These are phyloP conservation scores for Macrosiphum euphorbiae DNA, from an alignment of 2,888 invertebrate genomes.

Conservation along the genomic window DNA sequence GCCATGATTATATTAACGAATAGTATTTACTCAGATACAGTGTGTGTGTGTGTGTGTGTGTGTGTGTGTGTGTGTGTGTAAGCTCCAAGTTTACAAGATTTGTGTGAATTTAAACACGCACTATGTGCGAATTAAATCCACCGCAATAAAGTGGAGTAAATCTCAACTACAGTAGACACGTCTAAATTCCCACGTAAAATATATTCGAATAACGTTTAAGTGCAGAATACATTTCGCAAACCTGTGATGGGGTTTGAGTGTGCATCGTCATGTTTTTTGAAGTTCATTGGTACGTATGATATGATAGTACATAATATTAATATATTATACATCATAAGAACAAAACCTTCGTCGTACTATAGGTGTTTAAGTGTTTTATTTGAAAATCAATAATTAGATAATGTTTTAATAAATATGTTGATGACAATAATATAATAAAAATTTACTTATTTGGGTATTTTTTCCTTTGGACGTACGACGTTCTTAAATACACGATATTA, in stretches of 20 bases:
- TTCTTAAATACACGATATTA: not conserved
- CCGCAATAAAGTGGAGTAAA: not conserved
- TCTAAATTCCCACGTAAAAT: not conserved
- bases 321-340: not conserved
- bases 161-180: not conserved
- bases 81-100: not conserved
- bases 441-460: not conserved
- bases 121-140: slow-evolving; percentile 1
- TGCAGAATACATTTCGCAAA: not conserved
- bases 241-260: not conserved
- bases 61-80: not conserved
- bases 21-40: not conserved
- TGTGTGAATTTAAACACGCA: slow-evolving; percentile 10
- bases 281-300: too few relatives aligned
- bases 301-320: not conserved
- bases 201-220: not conserved
- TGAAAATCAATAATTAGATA: not conserved
- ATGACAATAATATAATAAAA: not conserved
- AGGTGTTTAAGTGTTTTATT: not conserved
- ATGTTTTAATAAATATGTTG: not conserved
- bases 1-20: not conserved
- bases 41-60: not conserved
- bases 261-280: not conserved
- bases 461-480: not conserved
- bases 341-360: not conserved